phyloP scores from a whole-genome alignment of 1,140 invertebrate genomes.

The Drosophila tristis region DNA sequence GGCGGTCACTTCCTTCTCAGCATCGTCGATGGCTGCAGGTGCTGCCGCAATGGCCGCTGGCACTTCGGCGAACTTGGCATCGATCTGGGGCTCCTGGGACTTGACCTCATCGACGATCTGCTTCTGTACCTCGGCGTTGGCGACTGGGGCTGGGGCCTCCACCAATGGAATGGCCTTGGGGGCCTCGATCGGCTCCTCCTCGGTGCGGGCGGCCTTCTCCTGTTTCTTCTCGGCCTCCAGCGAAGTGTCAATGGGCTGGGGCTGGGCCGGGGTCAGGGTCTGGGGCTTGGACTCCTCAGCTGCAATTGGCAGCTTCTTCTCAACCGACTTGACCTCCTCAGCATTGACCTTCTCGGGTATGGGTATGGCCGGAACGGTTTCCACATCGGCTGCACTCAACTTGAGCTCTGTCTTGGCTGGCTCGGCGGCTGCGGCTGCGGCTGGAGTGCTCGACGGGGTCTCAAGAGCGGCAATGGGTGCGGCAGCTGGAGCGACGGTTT shows the following conservation, averaged over 20 bases:
- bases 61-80: constrained; percentile 44
- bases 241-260: constrained; percentile 36
- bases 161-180: constrained; percentile 55
- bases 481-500: constrained; percentile 7
- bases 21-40: background rate
- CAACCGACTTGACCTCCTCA: background rate
- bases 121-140: constrained; percentile 49
- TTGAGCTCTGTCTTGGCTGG: constrained; percentile 36
- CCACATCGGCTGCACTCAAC: constrained; percentile 47
- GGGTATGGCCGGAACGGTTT: constrained; percentile 53
- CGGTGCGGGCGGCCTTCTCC: constrained; percentile 61
- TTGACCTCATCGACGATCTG: constrained; percentile 61
- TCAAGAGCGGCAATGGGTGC: background rate
- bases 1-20: constrained; percentile 24
- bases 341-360: constrained; percentile 30
- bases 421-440: constrained; percentile 3
- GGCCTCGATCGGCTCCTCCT: constrained; percentile 51
- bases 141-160: constrained; percentile 46
- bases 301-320: constrained; percentile 13
- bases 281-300: background rate
- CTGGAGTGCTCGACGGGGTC: too few species aligned
- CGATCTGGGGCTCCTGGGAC: constrained; percentile 42
- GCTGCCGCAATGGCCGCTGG: constrained; percentile 4
- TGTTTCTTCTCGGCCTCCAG: constrained; percentile 46
- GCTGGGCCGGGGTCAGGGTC: background rate